Evolutionary conservation across 2,888 invertebrate species (phyloP).

Genomic region (Andrena minutula): DNA sequence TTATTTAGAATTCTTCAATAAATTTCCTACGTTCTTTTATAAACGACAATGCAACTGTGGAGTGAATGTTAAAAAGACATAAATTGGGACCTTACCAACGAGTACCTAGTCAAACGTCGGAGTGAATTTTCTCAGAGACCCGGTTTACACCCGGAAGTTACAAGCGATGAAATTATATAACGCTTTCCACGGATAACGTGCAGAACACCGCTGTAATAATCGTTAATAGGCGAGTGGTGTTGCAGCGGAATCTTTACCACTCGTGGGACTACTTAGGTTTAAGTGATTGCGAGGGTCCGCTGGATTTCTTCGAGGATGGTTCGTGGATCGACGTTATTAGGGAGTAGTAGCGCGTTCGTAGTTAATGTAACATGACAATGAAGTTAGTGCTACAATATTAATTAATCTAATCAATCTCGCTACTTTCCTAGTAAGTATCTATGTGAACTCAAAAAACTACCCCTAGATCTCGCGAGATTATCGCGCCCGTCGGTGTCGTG

Average conservation of each 20-base stretch:
- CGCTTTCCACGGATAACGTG: constrained; percentile 29
- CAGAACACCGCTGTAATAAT: constrained; percentile 41
- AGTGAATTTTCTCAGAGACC: constrained; percentile 34
- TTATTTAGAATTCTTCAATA: too few species aligned
- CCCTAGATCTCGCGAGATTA: neutral
- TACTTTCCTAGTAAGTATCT: too few species aligned
- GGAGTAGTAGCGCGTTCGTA: neutral
- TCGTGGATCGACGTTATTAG: neutral
- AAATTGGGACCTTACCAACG: neutral
- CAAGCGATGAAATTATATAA: constrained; percentile 35
- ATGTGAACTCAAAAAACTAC: too few species aligned
- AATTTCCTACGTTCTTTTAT: too few species aligned
- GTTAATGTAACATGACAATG: neutral
- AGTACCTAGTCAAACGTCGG: constrained; percentile 29
- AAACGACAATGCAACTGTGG: too few species aligned
- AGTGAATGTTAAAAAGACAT: neutral
- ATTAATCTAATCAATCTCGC: too few species aligned
- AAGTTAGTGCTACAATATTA: neutral
- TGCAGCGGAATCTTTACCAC: neutral
- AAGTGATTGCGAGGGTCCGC: constrained; percentile 10
- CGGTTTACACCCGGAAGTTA: constrained; percentile 37
- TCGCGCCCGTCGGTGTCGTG: neutral
- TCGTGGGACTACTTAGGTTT: neutral
- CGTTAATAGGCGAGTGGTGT: constrained; percentile 33
- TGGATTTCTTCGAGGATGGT: constrained; percentile 3